These are phyloP conservation scores for Anorthoa munda DNA, from an alignment of 2,888 invertebrate species.

Conservation along the genomic window DNA sequence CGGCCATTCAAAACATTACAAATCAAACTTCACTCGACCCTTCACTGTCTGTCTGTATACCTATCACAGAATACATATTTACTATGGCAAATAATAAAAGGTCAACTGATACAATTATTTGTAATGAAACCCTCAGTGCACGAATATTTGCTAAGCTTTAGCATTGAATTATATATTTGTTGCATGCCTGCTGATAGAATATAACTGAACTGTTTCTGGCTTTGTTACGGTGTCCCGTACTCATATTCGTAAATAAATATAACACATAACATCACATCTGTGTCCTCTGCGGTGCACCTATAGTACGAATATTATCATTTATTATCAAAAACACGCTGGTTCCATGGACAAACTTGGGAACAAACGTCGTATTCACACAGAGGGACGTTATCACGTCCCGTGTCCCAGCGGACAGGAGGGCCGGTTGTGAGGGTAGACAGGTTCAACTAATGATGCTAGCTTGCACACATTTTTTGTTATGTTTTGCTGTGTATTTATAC, in stretches of 20 bases:
- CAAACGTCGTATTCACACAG: constrained; percentile 67
- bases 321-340: constrained; percentile 41
- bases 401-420: constrained; percentile 73
- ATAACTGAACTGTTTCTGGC: too few relatives aligned
- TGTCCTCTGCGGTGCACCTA: too few relatives aligned
- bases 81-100: background rate
- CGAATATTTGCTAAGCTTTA: too few relatives aligned
- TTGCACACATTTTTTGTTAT: constrained; percentile 71
- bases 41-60: background rate
- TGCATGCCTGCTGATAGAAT: too few relatives aligned
- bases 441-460: constrained; percentile 76
- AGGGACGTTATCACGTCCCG: constrained; percentile 79
- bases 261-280: too few relatives aligned
- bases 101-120: too few relatives aligned
- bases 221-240: too few relatives aligned
- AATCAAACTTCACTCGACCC: background rate
- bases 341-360: constrained; percentile 62
- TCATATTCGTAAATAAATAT: too few relatives aligned
- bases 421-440: constrained; percentile 75
- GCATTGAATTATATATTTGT: too few relatives aligned
- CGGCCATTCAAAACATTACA: too few relatives aligned
- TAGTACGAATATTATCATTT: too few relatives aligned
- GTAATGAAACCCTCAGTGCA: background rate
- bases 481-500: constrained; percentile 26
- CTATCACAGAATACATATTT: background rate